Conservation (phyloP, 2,113 vertebrate species). For the Gila orcuttii region DNA sequence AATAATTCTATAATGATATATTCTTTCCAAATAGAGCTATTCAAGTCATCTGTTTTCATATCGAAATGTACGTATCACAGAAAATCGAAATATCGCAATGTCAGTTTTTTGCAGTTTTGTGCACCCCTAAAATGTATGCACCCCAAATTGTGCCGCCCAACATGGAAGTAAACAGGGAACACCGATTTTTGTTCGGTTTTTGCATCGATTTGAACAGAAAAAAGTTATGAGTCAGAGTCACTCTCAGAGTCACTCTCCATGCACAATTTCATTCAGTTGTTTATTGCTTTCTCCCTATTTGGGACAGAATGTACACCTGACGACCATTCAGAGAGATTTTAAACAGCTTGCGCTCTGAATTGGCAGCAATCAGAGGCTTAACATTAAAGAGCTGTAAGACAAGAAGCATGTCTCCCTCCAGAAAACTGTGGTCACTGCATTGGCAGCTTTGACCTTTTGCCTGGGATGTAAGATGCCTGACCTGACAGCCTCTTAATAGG, state of each 20-base stretch:
- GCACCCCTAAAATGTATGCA: no score
- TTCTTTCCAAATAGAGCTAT: no score
- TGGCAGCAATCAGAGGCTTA: conserved; percentile 2
- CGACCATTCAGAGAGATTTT: conserved; percentile 1
- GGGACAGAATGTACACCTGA: neutral
- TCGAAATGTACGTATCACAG: no score
- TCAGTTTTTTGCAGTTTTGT: no score
- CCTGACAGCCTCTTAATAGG: conserved; percentile 1
- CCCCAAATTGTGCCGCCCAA: no score
- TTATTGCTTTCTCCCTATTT: neutral
- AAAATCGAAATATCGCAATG: no score
- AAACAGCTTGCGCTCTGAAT: neutral
- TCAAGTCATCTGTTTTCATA: no score
- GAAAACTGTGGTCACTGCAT: neutral
- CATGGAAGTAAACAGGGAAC: neutral
- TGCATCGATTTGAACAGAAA: neutral
- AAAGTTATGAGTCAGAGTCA: neutral
- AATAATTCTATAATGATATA: no score
- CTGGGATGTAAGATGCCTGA: conserved; percentile 5
- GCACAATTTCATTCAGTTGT: neutral
- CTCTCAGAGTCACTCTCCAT: neutral
- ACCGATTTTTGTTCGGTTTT: no score
- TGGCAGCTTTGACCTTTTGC: conserved; percentile 35
- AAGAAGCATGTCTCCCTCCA: neutral
- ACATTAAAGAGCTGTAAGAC: neutral